Base-by-base conservation (phyloP, 2,797 vertebrate species). In the Pterois miles region DNA sequence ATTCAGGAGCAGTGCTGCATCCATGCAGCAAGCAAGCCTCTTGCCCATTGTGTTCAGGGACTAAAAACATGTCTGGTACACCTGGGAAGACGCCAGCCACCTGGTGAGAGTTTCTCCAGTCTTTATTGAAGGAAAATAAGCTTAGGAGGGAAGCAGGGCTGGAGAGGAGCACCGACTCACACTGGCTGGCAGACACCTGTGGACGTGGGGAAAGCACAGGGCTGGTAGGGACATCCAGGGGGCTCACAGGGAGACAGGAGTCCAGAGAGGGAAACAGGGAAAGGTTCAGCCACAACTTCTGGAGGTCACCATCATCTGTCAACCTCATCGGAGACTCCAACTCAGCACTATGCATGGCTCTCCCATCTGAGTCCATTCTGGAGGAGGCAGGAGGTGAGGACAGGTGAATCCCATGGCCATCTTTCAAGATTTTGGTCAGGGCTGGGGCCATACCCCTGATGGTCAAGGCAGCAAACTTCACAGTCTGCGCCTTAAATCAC, bases 321-420 rank as follows among this genome's bases (percentile, higher is more conserved):
- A 93, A 84, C 85, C 91, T 95, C 92, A 95, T 88, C 92, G 93
- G 95, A 85, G 94, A 86, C 69, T 95, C 90, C 89, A 94, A 80
- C 88, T 94, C 95, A 82, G 92, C 81, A 70, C 92, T 83, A 66
- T 85, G 86, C 31, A 95, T 67, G 80, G 94, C 87, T 62, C 59
- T 66, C 87, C 94, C 91, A 66, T 96, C 93, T 38, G 93, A 90
- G 85, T 96, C 96, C 92, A 95, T 92, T 90, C 91, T 88, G 92
- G 86, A 92, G 71, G 95, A 88, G 84, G 94, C 88, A 71, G 96
- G 91, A 85, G 94, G 94, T 27, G 95, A 92, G 71, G 95, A 95
- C 90, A 98, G 94, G 91, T 95, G 94, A 94, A 97, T 93, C 90
- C 95, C 94, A 84, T 92, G 92, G 89, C 91, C 93, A 91, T 97